A percentile compares a stretch with the other conserved stretches of the same genome.
These are phyloP conservation scores for Microcebus murinus DNA, from an alignment of 2,113 vertebrate genomes.

Conservation along the genomic window DNA sequence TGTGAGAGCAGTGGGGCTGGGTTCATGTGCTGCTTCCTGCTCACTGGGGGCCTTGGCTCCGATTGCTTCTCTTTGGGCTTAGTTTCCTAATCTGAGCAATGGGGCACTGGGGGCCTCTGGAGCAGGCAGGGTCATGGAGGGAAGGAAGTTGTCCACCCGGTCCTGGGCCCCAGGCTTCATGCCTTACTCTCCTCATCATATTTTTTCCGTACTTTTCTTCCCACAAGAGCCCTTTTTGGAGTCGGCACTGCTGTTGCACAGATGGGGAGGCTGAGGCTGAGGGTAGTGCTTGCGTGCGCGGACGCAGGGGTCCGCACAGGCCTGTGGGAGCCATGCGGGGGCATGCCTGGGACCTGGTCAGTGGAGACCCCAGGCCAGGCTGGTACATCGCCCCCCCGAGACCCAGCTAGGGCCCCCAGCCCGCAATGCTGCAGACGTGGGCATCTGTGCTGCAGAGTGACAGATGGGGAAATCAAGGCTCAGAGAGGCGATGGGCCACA, in stretches of 20 bases:
- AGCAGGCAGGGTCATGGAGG: not conserved
- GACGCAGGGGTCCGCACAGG: not conserved
- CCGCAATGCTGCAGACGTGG: too few species aligned
- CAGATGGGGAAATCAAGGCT: not conserved
- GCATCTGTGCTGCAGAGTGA: not conserved
- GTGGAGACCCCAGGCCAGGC: not conserved
- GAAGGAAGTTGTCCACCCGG: not conserved
- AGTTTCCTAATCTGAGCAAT: not conserved
- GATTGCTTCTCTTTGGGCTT: not conserved
- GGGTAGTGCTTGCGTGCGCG: not conserved
- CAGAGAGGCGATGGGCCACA: not conserved
- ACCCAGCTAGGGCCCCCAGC: not conserved
- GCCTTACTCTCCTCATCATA: not conserved
- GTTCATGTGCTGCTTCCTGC: not conserved
- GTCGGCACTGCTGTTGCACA: not conserved
- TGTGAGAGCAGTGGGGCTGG: not conserved
- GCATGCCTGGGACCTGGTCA: not conserved
- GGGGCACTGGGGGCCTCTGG: not conserved
- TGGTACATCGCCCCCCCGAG: not conserved
- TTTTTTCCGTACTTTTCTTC: too few species aligned
- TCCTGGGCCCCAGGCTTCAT: not conserved
- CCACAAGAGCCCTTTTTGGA: not conserved
- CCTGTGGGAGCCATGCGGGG: not conserved
- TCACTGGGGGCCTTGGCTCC: not conserved
- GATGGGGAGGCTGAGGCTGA: not conserved